Conservation (phyloP, 1,140 invertebrate species). For the Bombus soroeensis region DNA sequence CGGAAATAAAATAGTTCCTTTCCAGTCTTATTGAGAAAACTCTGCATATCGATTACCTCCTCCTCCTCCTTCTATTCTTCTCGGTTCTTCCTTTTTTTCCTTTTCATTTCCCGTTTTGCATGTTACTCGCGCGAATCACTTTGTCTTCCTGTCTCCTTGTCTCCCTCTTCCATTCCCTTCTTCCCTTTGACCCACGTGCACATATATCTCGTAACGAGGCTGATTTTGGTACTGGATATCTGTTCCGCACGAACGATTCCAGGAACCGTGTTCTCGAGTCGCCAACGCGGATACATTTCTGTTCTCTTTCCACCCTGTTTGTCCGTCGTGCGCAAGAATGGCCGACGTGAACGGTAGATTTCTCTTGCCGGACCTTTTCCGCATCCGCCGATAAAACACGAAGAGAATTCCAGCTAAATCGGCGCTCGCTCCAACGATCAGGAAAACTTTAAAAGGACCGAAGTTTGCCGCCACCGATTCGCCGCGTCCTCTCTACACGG, state of each 20-base stretch:
- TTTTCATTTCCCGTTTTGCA: constrained; percentile 3
- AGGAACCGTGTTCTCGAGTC: constrained; percentile 20
- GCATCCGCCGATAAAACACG: background rate
- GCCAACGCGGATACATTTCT: constrained; percentile 4
- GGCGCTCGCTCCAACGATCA: background rate
- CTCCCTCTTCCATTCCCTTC: background rate
- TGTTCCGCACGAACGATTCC: constrained; percentile 53
- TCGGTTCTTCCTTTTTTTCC: background rate
- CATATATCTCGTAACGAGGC: constrained; percentile 59
- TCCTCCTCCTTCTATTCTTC: background rate
- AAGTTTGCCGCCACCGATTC: constrained; percentile 34
- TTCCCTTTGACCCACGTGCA: background rate
- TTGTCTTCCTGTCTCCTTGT: background rate
- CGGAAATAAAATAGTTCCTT: constrained; percentile 67
- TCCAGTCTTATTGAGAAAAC: constrained; percentile 52
- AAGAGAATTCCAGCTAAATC: background rate
- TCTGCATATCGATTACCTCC: constrained; percentile 52
- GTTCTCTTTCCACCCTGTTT: background rate
- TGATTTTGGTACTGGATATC: constrained; percentile 58
- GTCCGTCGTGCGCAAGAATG: background rate
- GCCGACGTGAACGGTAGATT: background rate
- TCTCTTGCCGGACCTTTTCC: constrained; percentile 2
- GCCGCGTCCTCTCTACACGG: background rate
- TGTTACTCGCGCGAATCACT: constrained; percentile 22
- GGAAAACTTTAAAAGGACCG: constrained; percentile 11